These are phyloP conservation scores for Brachionus rotundiformis DNA, from an alignment of 1,140 invertebrate species.

Conservation along the genomic window DNA sequence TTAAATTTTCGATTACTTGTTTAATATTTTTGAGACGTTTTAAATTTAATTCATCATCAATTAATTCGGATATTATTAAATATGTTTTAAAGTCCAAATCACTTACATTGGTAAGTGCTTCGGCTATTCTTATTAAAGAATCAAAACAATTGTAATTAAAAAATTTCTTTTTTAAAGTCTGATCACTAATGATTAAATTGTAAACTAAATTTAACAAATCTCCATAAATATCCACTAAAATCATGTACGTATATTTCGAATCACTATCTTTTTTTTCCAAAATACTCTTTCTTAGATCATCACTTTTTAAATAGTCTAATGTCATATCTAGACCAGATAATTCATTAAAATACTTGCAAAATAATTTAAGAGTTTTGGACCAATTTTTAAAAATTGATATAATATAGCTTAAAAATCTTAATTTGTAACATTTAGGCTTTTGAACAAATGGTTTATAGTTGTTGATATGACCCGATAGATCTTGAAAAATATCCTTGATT, in stretches of 20 bases:
- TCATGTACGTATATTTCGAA: constrained; percentile 8
- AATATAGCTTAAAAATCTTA: constrained; percentile 25
- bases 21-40: constrained; percentile 12
- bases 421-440: neutral
- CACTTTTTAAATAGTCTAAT: neutral
- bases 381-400: constrained; percentile 22
- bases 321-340: neutral
- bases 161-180: constrained; percentile 7
- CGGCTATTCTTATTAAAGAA: neutral
- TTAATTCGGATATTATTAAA: constrained; percentile 13
- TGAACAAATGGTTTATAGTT: neutral
- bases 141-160: neutral
- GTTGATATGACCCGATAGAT: neutral
- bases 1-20: constrained; percentile 14
- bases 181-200: neutral
- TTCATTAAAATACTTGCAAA: neutral
- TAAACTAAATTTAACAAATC: neutral
- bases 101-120: neutral
- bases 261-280: neutral
- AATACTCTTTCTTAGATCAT: constrained; percentile 2
- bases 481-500: neutral
- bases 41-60: constrained; percentile 24
- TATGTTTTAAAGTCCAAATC: constrained; percentile 26
- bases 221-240: constrained; percentile 1
- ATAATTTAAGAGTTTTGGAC: constrained; percentile 12